Base-by-base conservation (phyloP, 2,888 invertebrate genomes). In the Dynastes grantii region DNA sequence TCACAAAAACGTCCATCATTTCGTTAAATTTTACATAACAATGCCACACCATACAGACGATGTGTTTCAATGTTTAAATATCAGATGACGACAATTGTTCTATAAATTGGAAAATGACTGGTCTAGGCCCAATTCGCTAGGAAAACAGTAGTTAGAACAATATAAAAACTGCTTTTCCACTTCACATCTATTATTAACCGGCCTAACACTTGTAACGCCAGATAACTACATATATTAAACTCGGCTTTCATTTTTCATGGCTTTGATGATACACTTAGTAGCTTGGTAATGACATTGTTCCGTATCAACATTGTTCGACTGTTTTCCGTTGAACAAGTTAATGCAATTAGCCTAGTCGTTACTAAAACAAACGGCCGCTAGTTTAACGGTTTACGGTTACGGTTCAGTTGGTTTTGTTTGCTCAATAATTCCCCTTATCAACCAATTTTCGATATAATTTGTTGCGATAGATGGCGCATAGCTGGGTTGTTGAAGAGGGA, bases 321-420 rank as follows among this genome's bases (percentile, higher is more conserved):
- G 68, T 68, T 68, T 49, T 51, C 68, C 68, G 49, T 32, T 53
- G 58, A 40, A 73, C 73, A 73, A 58, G 73, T 73, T 73, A 73
- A 73, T 73, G 58, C 58, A 58, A 73, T 73, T 73, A 73, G 55
- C 40, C 58, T 9, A 58, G 58, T 58, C 73, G 73, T 73, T 73
- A 73, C 22, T 55, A 29, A 58, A 58, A 73, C 55, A 55, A 73
- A 73, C 37, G 58, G 37, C 11, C 11, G 40, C 58, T 73, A 73
- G 58, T 73, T 45, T 73, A 58, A 73, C 51, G 68, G 51, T 68
- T 51, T 63, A 68, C 73, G 8, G 73, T 73, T 58, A 73, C 73
- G 37, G 73, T 73, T 73, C 73, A 73, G n/a, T 73, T 40, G 58
- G 16, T 73, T 51, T 32, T 32, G 68, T 51, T 68, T 51, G 51